Conservation (phyloP, 2,113 vertebrate genomes). For the Syrmaticus mikado region DNA sequence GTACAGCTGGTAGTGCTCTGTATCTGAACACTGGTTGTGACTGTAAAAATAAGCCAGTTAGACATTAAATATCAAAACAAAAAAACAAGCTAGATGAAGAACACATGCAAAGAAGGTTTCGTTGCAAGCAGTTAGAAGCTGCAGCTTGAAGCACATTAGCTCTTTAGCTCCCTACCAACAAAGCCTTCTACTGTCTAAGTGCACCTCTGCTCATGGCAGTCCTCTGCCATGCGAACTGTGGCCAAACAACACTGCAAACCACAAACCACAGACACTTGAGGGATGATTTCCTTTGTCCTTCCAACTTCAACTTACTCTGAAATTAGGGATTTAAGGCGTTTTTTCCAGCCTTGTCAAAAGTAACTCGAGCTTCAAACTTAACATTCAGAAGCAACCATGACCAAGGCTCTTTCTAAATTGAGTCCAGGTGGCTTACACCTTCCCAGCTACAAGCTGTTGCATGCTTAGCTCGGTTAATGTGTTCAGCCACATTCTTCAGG, state of each 20-base stretch:
- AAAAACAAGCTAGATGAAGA: neutral
- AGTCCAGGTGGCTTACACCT: neutral
- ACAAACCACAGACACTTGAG: neutral
- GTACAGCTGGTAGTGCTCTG: neutral
- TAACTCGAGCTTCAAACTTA: neutral
- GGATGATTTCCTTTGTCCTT: neutral
- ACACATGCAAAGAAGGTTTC: neutral
- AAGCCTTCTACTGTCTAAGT: neutral
- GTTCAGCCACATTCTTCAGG: neutral
- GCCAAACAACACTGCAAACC: neutral
- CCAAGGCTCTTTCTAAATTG: neutral
- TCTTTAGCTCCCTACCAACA: neutral
- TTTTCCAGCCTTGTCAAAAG: neutral
- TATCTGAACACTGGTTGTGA: neutral
- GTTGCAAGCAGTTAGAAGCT: neutral
- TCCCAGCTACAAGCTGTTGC: neutral
- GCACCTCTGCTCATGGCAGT: neutral
- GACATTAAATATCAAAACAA: fast-evolving
- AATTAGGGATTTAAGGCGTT: neutral
- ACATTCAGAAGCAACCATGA: neutral
- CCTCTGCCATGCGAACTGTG: neutral
- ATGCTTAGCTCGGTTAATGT: neutral
- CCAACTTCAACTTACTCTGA: neutral
- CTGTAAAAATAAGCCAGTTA: neutral
- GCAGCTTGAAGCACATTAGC: neutral